Base-by-base conservation (phyloP, 1,140 invertebrate species). In the Zaprionus taronus region DNA sequence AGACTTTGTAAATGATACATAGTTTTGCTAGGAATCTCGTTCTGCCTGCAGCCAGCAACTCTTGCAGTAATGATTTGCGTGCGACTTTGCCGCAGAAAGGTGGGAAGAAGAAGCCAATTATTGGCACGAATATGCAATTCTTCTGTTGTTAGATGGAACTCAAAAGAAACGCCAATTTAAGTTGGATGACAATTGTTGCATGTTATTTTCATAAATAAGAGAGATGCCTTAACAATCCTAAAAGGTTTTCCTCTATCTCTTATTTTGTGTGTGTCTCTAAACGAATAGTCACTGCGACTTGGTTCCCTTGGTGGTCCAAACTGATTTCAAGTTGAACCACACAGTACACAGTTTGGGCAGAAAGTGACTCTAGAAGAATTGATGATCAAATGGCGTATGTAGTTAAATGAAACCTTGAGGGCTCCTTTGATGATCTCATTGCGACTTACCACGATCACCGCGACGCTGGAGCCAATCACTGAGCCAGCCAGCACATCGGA, bases 401-500 rank as follows among this genome's bases (percentile, higher is more conserved):
- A 38, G 28, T 15, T 28, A 12, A 17, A 17, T 17, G 41, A 47
- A 47, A 47, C 41, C 41, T 41, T 15, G 15, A 41, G 1, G 26
- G 12, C 14, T 62, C 2, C 11, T 14, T 24, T 28, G 2, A 20
- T 12, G 17, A n/a, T 17, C 5, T 15, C n/a, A 20, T 17, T 65
- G 53, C 1, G 20, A 94, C 95, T 95, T 91, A 95, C 95, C 83
- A 95, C 93, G 77, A 95, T 81, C 58, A 94, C 69, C 44, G 95
- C 95, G 53, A 92, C 93, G 12, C 94, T 80, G 3, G 94, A 78
- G 2, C 95, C 95, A 72, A 95, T 94, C 11, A 81, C 73, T 58
- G 94, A 93, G 3, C 95, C 95, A 24, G 93, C 93, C 5, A 95
- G 92, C 17, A 96, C 95, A 93, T 96, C 96, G 76, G 86, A 91